Conservation (phyloP, 2,888 invertebrate species). For the Rhingia rostrata region DNA sequence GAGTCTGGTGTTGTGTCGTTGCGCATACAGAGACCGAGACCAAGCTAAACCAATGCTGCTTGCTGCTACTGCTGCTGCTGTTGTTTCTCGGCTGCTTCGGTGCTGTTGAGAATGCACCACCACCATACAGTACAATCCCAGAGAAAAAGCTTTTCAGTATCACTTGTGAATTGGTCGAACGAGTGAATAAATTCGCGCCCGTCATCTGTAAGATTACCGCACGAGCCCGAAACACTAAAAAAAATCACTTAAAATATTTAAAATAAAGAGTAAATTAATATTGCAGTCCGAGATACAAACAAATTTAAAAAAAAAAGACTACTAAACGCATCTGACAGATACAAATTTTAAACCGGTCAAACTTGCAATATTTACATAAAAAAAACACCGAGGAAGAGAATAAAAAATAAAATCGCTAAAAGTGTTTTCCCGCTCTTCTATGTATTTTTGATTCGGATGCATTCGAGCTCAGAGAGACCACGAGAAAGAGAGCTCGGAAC, state of each 20-base stretch:
- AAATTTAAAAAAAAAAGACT: slow-evolving; percentile 9
- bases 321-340: slow-evolving; percentile 53
- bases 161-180: slow-evolving; percentile 70
- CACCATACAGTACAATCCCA: slow-evolving; percentile 56
- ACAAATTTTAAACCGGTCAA: slow-evolving; percentile 66
- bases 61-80: slow-evolving; percentile 34
- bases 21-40: slow-evolving; percentile 36
- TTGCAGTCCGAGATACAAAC: slow-evolving; percentile 26
- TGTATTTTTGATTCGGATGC: slow-evolving; percentile 48
- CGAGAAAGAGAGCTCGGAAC: slow-evolving; percentile 39
- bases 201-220: slow-evolving; percentile 23
- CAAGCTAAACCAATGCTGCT: slow-evolving; percentile 34
- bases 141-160: slow-evolving; percentile 71
- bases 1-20: slow-evolving; percentile 29
- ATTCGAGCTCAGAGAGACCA: slow-evolving; percentile 45
- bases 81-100: slow-evolving; percentile 17
- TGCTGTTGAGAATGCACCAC: slow-evolving; percentile 57
- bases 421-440: slow-evolving; percentile 58
- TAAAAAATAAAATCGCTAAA: slow-evolving; percentile 15
- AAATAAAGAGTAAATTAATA: slow-evolving; percentile 5
- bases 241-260: slow-evolving; percentile 27
- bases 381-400: slow-evolving; percentile 41
- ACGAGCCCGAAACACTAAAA: slow-evolving; percentile 34
- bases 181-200: slow-evolving; percentile 66
- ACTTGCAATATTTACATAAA: slow-evolving; percentile 68